These are phyloP conservation scores for Artibeus jamaicensis DNA, from an alignment of 2,797 vertebrate species.

Conservation along the genomic window DNA sequence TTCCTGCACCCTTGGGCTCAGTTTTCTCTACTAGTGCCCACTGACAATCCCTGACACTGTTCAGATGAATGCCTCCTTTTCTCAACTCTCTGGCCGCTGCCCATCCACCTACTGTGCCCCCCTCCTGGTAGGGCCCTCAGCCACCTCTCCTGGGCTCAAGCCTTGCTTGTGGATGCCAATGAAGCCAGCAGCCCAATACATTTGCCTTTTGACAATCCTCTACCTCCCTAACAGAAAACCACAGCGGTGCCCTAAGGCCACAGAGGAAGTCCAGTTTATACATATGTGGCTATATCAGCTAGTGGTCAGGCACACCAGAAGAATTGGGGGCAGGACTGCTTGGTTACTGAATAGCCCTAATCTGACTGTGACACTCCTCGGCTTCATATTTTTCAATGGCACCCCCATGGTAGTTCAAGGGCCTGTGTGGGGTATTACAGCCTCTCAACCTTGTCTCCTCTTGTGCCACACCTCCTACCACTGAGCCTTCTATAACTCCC, in stretches of 20 bases:
- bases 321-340: background rate
- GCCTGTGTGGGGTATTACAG: background rate
- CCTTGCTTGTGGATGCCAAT: background rate
- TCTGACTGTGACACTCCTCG: background rate
- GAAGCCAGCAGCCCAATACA: background rate
- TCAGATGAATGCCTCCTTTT: background rate
- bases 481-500: background rate
- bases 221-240: background rate
- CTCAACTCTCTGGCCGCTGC: background rate
- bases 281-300: background rate
- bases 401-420: background rate
- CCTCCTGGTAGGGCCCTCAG: background rate
- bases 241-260: background rate
- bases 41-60: background rate
- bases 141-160: background rate
- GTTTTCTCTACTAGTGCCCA: background rate
- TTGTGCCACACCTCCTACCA: background rate
- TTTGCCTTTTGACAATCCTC: background rate
- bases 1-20: background rate
- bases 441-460: background rate
- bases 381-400: background rate
- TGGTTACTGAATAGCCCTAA: background rate
- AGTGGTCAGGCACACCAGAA: background rate
- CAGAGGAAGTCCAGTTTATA: background rate
- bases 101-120: background rate